Conservation (phyloP, 2,113 vertebrate genomes). For the Gadus macrocephalus region DNA sequence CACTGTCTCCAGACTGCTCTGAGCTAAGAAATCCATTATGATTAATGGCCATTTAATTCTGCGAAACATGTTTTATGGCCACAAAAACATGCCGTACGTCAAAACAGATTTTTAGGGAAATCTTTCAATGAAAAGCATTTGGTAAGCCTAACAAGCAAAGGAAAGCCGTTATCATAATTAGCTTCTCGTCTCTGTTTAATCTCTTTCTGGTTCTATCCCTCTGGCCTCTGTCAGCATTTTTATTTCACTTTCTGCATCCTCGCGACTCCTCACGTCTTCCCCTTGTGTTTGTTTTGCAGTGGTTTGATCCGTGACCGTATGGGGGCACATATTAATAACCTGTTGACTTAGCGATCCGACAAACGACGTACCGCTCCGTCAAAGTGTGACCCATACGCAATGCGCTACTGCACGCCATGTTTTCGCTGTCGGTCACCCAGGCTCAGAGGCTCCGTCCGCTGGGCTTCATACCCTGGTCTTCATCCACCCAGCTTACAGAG, state of each 20-base stretch:
- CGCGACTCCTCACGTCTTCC: neutral
- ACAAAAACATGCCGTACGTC: slow-evolving; percentile 31
- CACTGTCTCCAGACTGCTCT: slow-evolving; percentile 36
- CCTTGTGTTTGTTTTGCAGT: neutral
- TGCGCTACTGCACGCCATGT: slow-evolving; percentile 18
- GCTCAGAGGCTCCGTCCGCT: slow-evolving; percentile 17
- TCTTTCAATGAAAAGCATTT: slow-evolving; percentile 38
- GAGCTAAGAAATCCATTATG: slow-evolving; percentile 42
- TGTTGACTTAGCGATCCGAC: too few relatives aligned
- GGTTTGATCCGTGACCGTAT: slow-evolving; percentile 26
- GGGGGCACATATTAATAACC: slow-evolving; percentile 28
- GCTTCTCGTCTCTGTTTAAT: slow-evolving; percentile 12
- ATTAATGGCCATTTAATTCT: slow-evolving; percentile 52
- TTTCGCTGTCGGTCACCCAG: slow-evolving; percentile 16
- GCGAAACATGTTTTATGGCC: slow-evolving; percentile 17
- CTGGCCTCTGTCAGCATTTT: slow-evolving; percentile 9
- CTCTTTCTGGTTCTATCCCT: neutral
- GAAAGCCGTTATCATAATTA: slow-evolving; percentile 9
- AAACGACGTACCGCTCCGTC: too few relatives aligned
- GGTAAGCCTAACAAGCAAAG: slow-evolving; percentile 33
- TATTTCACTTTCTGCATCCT: neutral
- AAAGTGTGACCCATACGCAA: too few relatives aligned
- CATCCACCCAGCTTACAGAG: slow-evolving; percentile 26
- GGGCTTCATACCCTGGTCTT: slow-evolving; percentile 16
- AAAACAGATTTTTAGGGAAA: slow-evolving; percentile 34